Evolutionary conservation across 2,888 invertebrate species (phyloP).

Genomic region (Aleiodes testaceus): DNA sequence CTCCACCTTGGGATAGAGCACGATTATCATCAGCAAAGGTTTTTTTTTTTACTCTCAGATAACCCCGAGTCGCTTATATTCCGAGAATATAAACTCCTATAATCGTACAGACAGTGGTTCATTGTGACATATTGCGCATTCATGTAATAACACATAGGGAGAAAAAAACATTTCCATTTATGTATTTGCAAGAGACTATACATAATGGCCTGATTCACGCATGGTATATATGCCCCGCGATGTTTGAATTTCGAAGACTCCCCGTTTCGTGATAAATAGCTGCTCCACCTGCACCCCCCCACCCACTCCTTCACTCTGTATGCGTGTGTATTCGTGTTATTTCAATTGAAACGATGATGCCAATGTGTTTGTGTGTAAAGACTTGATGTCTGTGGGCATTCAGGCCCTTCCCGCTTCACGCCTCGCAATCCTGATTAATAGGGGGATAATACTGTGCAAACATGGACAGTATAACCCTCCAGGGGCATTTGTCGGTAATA

Average conservation of each 20-base stretch:
- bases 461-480: constrained; percentile 55
- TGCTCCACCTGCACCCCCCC: not conserved
- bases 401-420: constrained; percentile 25
- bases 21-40: not conserved
- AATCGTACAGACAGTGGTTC: constrained; percentile 4
- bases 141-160: constrained; percentile 15
- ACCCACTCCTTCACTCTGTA: not conserved
- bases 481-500: not conserved
- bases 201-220: constrained; percentile 33
- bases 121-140: constrained; percentile 26
- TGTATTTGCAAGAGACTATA: constrained; percentile 4
- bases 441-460: constrained; percentile 67
- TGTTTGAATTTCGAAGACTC: constrained; percentile 40
- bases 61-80: no score
- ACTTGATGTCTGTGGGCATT: constrained; percentile 37
- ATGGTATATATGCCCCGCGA: constrained; percentile 12
- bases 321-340: constrained; percentile 47
- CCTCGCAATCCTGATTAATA: constrained; percentile 66
- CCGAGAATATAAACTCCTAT: not conserved
- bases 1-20: not conserved
- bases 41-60: no score
- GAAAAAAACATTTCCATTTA: constrained; percentile 7
- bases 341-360: constrained; percentile 55
- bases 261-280: constrained; percentile 55
- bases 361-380: constrained; percentile 7